Evolutionary conservation across 2,113 vertebrate species (phyloP), one percentile per base, ranked within the genome.

Genomic region (Candoia aspera): DNA sequence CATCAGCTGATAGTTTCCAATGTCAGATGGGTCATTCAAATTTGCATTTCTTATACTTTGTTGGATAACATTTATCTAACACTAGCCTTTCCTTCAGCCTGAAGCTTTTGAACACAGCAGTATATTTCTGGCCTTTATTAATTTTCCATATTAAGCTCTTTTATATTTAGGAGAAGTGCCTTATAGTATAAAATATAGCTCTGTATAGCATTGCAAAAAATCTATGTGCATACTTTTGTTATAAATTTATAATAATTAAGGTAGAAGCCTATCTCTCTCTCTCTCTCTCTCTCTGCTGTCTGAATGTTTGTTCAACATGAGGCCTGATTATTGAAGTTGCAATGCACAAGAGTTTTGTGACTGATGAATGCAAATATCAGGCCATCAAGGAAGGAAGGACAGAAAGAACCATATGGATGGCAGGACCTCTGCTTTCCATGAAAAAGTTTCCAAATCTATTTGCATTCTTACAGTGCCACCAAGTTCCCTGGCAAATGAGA

Each of bases 51-150:
- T 23, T 62, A 55, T 55, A n/a, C n/a, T 87, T 59, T 60, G 4
- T 37, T 94, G 1, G 1, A 23, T 49, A 92, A 89, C 21, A 94
- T 94, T 92, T 93, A 88, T 57, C 29, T 87, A 87, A 15, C 79
- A 53, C 1, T 33, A 83, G 29, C 11, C 21, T 54, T 90, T 87
- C 84, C 26, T 90, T 19, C 33, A 91, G 84, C 6, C 8, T 84
- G 91, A 93, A 84, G 4, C 94, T 94, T 87, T 91, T 73, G 6
- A 95, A 88, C 90, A 21, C 23, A 60, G 86, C 84, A 55, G 55
- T 92, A 84, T 89, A 89, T 85, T 84, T 62, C 29, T 46, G 58
- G 33, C 4, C 23, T 89, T 83, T 90, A 0, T 59, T 90, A 92
- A 15, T 15, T 90, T 92, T 93, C 93, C 53, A 88, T 1, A 83